Evolutionary conservation across 2,888 invertebrate genomes (phyloP), one percentile per base, ranked within the genome.

Genomic region (Cremastobaeus sp.): DNA sequence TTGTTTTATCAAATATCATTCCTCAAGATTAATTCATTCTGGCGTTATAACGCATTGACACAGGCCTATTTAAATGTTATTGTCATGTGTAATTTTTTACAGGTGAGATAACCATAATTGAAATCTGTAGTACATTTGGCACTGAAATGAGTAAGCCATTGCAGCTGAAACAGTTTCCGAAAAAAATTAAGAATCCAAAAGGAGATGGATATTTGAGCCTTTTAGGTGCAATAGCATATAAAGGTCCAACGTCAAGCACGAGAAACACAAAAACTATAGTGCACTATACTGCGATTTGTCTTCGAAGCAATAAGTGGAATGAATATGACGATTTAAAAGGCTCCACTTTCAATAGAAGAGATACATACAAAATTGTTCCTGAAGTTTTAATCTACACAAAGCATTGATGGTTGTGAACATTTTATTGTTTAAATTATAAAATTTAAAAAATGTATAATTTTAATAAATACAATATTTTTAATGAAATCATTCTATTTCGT

Each of bases 311-410:
- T 12, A 21, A 25, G 11, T 45, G 28, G 45, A 28, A 45, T 9
- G 45, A 45, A 8, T 45, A 12, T 45, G 28, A 45, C 11, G 45
- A 45, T n/a, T n/a, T n/a, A n/a, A n/a, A n/a, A n/a, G n/a, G n/a
- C n/a, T n/a, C n/a, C n/a, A n/a, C n/a, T n/a, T n/a, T n/a, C n/a
- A n/a, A n/a, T n/a, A n/a, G n/a, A n/a, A n/a, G n/a, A n/a, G n/a
- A n/a, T n/a, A n/a, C n/a, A n/a, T n/a, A n/a, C n/a, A n/a, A n/a
- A n/a, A n/a, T n/a, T n/a, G n/a, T n/a, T n/a, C n/a, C n/a, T n/a
- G n/a, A n/a, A n/a, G n/a, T n/a, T n/a, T n/a, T n/a, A n/a, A n/a
- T n/a, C n/a, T n/a, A n/a, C n/a, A n/a, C n/a, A n/a, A n/a, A n/a
- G n/a, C n/a, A n/a, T n/a, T n/a, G n/a, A n/a, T n/a, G n/a, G n/a